A percentile compares a stretch with the other conserved stretches of the same genome.
Conservation (phyloP, 2,797 vertebrate genomes). For the Otolemur crassicaudatus region DNA sequence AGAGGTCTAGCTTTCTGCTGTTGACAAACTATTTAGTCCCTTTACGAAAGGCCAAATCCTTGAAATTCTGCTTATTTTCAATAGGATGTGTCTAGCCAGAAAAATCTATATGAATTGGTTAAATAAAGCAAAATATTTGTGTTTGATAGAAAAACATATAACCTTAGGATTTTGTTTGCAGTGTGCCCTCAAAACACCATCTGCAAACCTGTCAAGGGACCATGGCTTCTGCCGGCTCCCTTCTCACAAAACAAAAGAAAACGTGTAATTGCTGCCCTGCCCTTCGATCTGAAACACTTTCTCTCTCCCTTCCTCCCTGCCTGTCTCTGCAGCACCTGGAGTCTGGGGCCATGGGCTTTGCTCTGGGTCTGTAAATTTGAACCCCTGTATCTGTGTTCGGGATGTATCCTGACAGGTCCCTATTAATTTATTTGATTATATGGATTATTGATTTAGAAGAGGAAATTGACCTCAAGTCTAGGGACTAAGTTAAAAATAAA, state of each 20-base stretch:
- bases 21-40: not conserved
- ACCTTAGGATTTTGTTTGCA: conserved; percentile 64
- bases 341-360: not conserved
- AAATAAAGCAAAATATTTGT: conserved; percentile 81
- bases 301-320: not conserved
- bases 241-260: not conserved
- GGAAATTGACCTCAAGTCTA: not conserved
- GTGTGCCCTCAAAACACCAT: not conserved
- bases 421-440: no score
- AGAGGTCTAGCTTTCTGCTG: not conserved
- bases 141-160: conserved; percentile 66
- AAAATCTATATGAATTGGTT: conserved; percentile 55
- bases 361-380: conserved; percentile 51
- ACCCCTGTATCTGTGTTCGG: not conserved
- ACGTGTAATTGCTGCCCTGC: not conserved
- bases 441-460: conserved; percentile 36
- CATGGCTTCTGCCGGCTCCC: not conserved
- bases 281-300: not conserved
- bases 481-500: not conserved
- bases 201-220: conserved; percentile 45
- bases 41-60: conserved; percentile 31
- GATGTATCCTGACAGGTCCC: not conserved
- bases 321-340: not conserved
- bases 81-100: conserved; percentile 50
- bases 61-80: conserved; percentile 64